Evolutionary conservation across 37 sponge, comb jelly and placozoan genomes (phyloP).

Genomic region (Cliona cf. orientalis): DNA sequence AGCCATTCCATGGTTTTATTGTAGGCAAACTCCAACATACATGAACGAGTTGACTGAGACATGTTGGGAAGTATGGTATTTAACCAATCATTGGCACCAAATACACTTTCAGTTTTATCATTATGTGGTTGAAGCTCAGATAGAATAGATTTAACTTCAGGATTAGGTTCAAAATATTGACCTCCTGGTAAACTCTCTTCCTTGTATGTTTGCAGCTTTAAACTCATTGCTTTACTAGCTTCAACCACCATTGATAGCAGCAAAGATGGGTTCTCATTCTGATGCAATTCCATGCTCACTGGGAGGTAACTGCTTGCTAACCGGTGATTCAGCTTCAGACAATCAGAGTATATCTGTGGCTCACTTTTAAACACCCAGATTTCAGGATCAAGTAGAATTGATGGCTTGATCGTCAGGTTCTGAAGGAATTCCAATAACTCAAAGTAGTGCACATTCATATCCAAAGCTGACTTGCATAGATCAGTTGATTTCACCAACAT

Average conservation of each 20-base stretch:
- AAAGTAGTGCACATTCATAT: slow-evolving; percentile 41
- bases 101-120: slow-evolving; percentile 31
- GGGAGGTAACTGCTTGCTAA: background rate
- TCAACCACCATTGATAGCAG: slow-evolving; percentile 17
- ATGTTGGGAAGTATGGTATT: background rate
- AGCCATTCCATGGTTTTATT: slow-evolving; percentile 28
- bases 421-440: slow-evolving; percentile 36
- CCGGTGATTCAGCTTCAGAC: slow-evolving; percentile 9
- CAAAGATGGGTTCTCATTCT: background rate
- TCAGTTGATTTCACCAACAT: slow-evolving; percentile 22
- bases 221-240: slow-evolving; percentile 3
- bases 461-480: slow-evolving; percentile 23
- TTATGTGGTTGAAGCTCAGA: slow-evolving; percentile 23
- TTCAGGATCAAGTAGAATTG: background rate
- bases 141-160: background rate
- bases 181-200: slow-evolving; percentile 31
- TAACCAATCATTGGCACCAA: slow-evolving; percentile 18
- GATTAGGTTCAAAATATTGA: slow-evolving; percentile 17
- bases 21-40: background rate
- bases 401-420: background rate
- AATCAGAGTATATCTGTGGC: slow-evolving; percentile 2
- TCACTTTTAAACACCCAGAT: slow-evolving; percentile 28
- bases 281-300: background rate
- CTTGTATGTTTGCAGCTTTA: slow-evolving; percentile 9
- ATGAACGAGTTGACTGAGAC: background rate